phyloP scores from a whole-genome alignment of 1,140 invertebrate genomes.

The Euglossa dilemma region DNA sequence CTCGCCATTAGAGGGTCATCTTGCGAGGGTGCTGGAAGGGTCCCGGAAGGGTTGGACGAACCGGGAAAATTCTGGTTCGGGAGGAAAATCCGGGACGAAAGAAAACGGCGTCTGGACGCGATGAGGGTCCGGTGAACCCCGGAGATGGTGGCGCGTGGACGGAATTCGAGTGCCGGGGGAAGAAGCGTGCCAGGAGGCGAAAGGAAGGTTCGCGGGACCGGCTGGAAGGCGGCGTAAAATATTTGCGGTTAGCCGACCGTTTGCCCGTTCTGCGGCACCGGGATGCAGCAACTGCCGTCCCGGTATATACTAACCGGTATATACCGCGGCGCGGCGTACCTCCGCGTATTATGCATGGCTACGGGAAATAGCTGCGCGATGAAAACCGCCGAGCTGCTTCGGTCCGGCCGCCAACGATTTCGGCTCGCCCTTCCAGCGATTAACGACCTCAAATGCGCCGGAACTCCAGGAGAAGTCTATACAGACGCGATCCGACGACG shows the following conservation, averaged over 20 bases:
- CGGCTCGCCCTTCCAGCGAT: background rate
- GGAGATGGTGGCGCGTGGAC: background rate
- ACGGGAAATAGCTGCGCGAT: constrained; percentile 58
- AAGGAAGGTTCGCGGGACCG: constrained; percentile 54
- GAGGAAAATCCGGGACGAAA: background rate
- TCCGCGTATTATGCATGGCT: constrained; percentile 53
- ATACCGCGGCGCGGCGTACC: constrained; percentile 14
- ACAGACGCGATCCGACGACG: background rate
- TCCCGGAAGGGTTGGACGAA: no score
- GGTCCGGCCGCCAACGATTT: constrained; percentile 33
- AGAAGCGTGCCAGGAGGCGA: constrained; percentile 44
- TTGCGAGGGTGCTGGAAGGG: no score
- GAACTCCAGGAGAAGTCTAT: background rate
- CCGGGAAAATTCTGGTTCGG: background rate
- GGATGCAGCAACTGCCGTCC: constrained; percentile 53
- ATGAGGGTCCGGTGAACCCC: constrained; percentile 29
- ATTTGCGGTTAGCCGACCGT: constrained; percentile 57
- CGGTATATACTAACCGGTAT: constrained; percentile 5
- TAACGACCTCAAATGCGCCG: background rate
- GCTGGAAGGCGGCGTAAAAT: constrained; percentile 64
- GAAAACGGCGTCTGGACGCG: background rate
- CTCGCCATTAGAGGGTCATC: no score
- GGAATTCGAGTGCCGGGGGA: constrained; percentile 34
- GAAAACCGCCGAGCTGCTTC: constrained; percentile 48
- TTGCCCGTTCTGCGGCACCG: constrained; percentile 58